Percentiles rank a stretch among this genome's conserved stretches.
phyloP scores from a whole-genome alignment of 2,888 invertebrate genomes.

The Acrocyrtus sp. region DNA sequence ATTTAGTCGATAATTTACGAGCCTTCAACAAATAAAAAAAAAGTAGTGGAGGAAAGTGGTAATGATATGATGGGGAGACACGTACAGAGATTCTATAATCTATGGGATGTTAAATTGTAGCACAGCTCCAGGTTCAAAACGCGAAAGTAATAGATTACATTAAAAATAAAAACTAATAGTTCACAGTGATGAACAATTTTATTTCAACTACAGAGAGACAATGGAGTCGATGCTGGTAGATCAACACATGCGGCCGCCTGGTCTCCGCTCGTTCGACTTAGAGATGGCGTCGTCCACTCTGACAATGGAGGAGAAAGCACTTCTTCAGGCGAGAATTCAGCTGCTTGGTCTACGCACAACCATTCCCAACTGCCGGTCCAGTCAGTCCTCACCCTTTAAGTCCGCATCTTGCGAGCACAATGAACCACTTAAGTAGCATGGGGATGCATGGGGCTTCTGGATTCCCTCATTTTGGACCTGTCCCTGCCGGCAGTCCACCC shows the following conservation, averaged over 20 bases:
- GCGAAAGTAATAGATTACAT: too few species aligned
- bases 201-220: slow-evolving; percentile 76
- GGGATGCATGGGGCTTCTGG: slow-evolving; percentile 47
- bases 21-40: too few species aligned
- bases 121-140: too few species aligned
- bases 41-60: too few species aligned
- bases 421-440: slow-evolving; percentile 56
- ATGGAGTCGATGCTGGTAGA: slow-evolving; percentile 91
- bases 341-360: slow-evolving; percentile 68
- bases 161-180: slow-evolving; percentile 39
- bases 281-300: slow-evolving; percentile 70
- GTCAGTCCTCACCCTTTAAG: slow-evolving; percentile 47
- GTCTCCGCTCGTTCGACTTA: slow-evolving; percentile 78
- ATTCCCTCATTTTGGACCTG: slow-evolving; percentile 59
- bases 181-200: slow-evolving; percentile 49
- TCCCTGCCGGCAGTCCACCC: slow-evolving; percentile 53
- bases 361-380: slow-evolving; percentile 55
- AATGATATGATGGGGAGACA: too few species aligned
- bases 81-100: too few species aligned
- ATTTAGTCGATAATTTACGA: too few species aligned
- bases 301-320: slow-evolving; percentile 80
- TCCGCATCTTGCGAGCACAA: slow-evolving; percentile 49
- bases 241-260: slow-evolving; percentile 83
- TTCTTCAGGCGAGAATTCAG: slow-evolving; percentile 80
- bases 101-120: too few species aligned